Evolutionary conservation across 2,113 vertebrate species (phyloP), one percentile per base, ranked within the genome.

Genomic region (Diadophis punctatus): DNA sequence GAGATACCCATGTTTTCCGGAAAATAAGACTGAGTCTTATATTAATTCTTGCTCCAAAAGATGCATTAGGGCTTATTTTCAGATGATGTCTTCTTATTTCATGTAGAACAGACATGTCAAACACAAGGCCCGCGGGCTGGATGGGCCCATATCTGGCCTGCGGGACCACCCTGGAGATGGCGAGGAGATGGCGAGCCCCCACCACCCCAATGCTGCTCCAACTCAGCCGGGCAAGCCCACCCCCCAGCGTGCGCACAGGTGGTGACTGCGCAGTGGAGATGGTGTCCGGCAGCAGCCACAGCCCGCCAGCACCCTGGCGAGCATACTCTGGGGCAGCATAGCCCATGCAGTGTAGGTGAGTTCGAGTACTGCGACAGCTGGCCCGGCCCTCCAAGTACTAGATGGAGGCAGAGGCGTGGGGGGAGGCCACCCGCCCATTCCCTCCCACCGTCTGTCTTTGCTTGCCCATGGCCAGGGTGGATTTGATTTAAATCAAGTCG

Each of bases 161-260:
- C 1, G 0, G 27, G 27, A 10, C 11, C 30, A n/a, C 27, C 27
- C 1, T n/a, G 60, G 30, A n/a, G 12, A n/a, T n/a, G 60, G 30
- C 4, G 11, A 68, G 4, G 30, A n/a, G n/a, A n/a, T n/a, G n/a
- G n/a, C n/a, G 12, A 68, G 63, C 30, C 12, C 30, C 63, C 0
- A 2, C 30, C 10, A 10, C 9, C 58, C 25, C 1, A 8, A 22
- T 3, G 3, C 20, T 1, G 0, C 1, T 25, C 25, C 23, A 10
- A 27, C 56, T 60, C 1, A 0, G 1, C 25, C 8, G 3, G 56
- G 25, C 56, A 25, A 46, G 46, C 3, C 46, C 46, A 8, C 6
- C 1, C 60, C 4, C 0, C 60, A 68, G 27, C 0, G 0, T n/a
- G 12, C 4, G 5, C 63, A 68, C 30, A 68, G 30, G 60, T 9